A percentile compares a stretch with the other conserved stretches of the same genome.
phyloP scores from a whole-genome alignment of 2,113 vertebrate species.

The Cheirogaleus medius region DNA sequence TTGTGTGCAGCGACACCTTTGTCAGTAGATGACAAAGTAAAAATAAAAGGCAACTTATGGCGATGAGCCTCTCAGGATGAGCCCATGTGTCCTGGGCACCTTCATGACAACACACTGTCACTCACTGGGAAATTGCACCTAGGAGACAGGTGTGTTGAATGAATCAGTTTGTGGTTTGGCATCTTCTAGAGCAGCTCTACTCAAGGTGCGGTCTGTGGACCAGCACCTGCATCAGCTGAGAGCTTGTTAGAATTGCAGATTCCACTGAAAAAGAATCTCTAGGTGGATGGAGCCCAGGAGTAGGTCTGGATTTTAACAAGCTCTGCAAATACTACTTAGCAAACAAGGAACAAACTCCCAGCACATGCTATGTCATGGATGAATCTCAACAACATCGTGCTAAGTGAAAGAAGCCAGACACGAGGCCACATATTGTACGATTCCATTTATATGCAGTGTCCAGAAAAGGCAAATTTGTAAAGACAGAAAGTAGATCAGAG shows the following conservation, averaged over 20 bases:
- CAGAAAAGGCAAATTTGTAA: neutral
- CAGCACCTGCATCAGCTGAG: neutral
- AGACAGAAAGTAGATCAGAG: neutral
- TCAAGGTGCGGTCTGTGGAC: neutral
- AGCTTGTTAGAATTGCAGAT: neutral
- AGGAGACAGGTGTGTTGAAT: neutral
- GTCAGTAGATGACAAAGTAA: neutral
- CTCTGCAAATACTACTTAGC: neutral
- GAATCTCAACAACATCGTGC: neutral
- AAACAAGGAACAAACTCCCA: neutral
- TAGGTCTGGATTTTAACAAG: neutral
- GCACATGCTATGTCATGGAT: neutral
- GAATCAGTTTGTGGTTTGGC: neutral
- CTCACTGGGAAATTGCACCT: neutral
- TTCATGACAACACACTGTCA: neutral
- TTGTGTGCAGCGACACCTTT: neutral
- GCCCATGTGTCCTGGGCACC: too few relatives aligned
- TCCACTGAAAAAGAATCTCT: neutral
- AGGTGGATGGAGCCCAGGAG: neutral
- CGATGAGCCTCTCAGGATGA: neutral
- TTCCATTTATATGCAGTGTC: neutral
- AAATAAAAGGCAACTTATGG: neutral
- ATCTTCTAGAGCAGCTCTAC: neutral
- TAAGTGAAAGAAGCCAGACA: neutral
- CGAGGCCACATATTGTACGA: fast-evolving